Evolutionary conservation across 1,140 invertebrate species (phyloP), one percentile per base, ranked within the genome.

Genomic region (Aphaenogaster floridana): DNA sequence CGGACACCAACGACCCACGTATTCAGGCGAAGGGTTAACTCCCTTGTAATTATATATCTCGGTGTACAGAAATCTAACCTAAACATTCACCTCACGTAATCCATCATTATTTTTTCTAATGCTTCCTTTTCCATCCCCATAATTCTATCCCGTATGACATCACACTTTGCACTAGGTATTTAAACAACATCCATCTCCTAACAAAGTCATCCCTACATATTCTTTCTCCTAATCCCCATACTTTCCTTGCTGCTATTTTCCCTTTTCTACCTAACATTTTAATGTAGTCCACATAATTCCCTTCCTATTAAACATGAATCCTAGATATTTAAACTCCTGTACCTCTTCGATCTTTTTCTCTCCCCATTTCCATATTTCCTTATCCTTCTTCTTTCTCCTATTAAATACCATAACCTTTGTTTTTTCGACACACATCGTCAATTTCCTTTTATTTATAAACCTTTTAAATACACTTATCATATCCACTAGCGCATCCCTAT

Each of bases 1-100:
- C n/a, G n/a, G n/a, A n/a, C n/a, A n/a, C n/a, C n/a, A n/a, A n/a
- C n/a, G n/a, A n/a, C n/a, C n/a, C n/a, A n/a, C n/a, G n/a, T n/a
- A n/a, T n/a, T n/a, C n/a, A n/a, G n/a, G n/a, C n/a, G n/a, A n/a
- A n/a, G n/a, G n/a, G n/a, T n/a, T n/a, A n/a, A n/a, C n/a, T n/a
- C n/a, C n/a, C n/a, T n/a, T n/a, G n/a, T n/a, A n/a, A n/a, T n/a
- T n/a, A n/a, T n/a, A n/a, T n/a, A n/a, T n/a, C n/a, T n/a, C n/a
- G n/a, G n/a, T n/a, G n/a, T n/a, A n/a, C n/a, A n/a, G n/a, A 64
- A 69, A 9, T 88, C 79, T 2, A 77, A 28, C 85, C 79, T 2
- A 77, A 28, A 54, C 9, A 78, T 17, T 80, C 63, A 84, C 48
- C 63, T 77, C 3, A 77, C 45, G 54, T 68, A 68, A n/a, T 68